Evolutionary conservation across 53 echinoderm and acorn worm genomes (phyloP), one percentile per base, ranked within the genome.

Genomic region (Henricia sp.): DNA sequence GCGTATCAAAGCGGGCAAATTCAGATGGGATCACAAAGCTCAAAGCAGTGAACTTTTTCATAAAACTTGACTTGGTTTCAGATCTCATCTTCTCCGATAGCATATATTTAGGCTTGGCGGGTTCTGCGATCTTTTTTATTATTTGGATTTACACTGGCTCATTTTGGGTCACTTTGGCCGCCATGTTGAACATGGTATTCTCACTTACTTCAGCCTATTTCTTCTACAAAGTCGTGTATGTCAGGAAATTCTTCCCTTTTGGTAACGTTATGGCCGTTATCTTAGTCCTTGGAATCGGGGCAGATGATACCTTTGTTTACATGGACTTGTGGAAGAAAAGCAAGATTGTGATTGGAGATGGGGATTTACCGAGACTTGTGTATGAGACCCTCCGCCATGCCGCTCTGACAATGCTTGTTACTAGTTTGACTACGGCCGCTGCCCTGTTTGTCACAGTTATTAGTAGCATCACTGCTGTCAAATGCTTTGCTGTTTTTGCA

Each of bases 251-350:
- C 27, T 93, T 95, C 67, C 95, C 95, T 0, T 93, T 95, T 59
- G 82, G 86, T 38, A 93, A 93, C 70, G 67, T 95, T 14, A 74
- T 86, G 9, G 77, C 93, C 16, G 67, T 54, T 1, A 77, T 93
- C 3, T 67, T 95, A 2, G 52, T 95, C 8, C 41, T 95, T 4
- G 95, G 91, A 19, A 84, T 95, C 35, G 95, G 95, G 2, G 95
- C 95, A 1, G 95, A 95, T 43, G 95, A 95, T 64, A 88, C 95
- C 1, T 95, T 95, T 72, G 95, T 95, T 1, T 91, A 84, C 70
- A 71, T 93, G 51, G 95, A 95, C 76, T 59, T 95, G 26, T 93
- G 93, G 93, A 87, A 82, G 25, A 66, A 84, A 20, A 41, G 88
- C 24, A 46, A 68, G 21, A 29, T 44, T 6, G 88, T 88, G 25